Evolutionary conservation across 2,888 invertebrate species (phyloP), one percentile per base, ranked within the genome.

Genomic region (Lepidocyrtinus sp.): DNA sequence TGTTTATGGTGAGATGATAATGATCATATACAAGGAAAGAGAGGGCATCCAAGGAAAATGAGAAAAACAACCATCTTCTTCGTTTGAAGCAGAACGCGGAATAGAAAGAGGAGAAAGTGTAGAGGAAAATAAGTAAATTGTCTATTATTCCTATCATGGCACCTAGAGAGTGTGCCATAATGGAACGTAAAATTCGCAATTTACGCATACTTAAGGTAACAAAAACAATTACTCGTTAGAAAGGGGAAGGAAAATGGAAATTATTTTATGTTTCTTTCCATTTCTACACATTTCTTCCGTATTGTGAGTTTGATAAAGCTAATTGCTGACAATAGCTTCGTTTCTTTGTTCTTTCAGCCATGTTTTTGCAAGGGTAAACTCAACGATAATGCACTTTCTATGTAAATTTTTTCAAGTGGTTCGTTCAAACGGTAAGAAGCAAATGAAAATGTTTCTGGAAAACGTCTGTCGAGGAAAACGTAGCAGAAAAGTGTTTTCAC

Each of bases 81-180:
- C n/a, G n/a, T n/a, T n/a, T n/a, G n/a, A n/a, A n/a, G n/a, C n/a
- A n/a, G n/a, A n/a, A n/a, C 12, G 5, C 17, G 17, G 17, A 21
- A 61, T 19, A 19, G 17, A 61, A 1, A 36, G 36, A 12, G 12
- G 36, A 12, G 36, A 36, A 61, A 61, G 22, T 21, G 50, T 50
- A 50, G 50, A n/a, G 50, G 22, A 61, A 61, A 17, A 59, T 17
- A 63, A 46, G 62, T 62, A 75, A 68, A 63, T 67, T 62, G 68
- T 69, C 45, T 75, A 25, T 62, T 71, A 61, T 67, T 61, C 36
- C 61, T 62, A 75, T 75, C 67, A 75, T 36, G 36, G 5, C 36
- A 36, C 36, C 36, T 36, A 7, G 12, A 36, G 36, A n/a, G n/a
- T 12, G 12, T 36, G 12, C 12, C 36, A 36, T 36, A 36, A 36